phyloP scores from a whole-genome alignment of 2,113 vertebrate species.

The Aleadryas rufinucha region DNA sequence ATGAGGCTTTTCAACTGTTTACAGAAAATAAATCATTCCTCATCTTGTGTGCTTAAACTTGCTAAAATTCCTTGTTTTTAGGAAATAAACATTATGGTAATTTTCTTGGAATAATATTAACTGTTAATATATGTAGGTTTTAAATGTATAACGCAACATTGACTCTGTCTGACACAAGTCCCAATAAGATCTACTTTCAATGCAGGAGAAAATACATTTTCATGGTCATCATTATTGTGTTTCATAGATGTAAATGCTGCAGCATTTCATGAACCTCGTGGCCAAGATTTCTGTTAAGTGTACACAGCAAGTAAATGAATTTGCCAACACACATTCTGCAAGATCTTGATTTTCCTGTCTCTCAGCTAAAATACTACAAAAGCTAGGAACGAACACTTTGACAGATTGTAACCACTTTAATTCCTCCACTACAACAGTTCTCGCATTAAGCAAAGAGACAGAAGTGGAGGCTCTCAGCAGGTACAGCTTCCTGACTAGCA shows the following conservation, averaged over 20 bases:
- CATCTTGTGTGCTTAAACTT: neutral
- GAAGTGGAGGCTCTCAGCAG: neutral
- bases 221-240: neutral
- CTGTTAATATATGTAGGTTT: neutral
- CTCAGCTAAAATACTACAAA: neutral
- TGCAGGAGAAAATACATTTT: neutral
- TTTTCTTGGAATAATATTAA: neutral
- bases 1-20: conserved; percentile 1
- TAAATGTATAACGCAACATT: neutral
- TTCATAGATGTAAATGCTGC: neutral
- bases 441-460: neutral
- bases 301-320: neutral
- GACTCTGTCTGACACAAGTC: neutral
- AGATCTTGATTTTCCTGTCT: neutral
- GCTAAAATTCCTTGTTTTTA: neutral
- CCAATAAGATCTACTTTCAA: neutral
- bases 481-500: neutral
- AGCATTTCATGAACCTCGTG: neutral
- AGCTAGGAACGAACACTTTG: neutral
- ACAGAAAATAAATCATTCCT: neutral
- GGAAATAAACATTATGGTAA: neutral
- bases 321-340: neutral
- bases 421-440: neutral
- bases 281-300: neutral
- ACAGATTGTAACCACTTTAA: neutral